Evolutionary conservation across 2,113 vertebrate species (phyloP), one percentile per base, ranked within the genome.

Genomic region (Pygoscelis adeliae): DNA sequence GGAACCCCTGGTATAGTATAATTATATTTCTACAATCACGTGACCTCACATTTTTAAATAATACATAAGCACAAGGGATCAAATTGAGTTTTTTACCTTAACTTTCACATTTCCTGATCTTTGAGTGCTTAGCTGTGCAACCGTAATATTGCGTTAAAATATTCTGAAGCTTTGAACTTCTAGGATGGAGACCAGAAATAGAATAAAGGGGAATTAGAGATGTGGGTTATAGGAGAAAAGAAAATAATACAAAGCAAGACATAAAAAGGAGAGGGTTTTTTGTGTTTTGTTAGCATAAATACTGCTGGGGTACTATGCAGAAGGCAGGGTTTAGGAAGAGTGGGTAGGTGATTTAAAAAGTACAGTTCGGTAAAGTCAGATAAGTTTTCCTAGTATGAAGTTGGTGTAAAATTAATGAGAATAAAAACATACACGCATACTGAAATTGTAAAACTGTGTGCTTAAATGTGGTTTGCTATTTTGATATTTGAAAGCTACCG

Each of bases 1-100:
- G 96, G 97, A 95, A 96, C 93, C 96, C 96, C 92, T 96, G 96
- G 92, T 93, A 94, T 91, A 95, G 93, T 95, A 88, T 96, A 55
- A 96, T 93, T 92, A 84, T 96, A 94, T 94, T 97, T 94, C 81
- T 96, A 87, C 40, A 32, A 74, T 96, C 89, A 94, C 46, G 6
- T 82, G 93, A 89, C 84, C 71, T 91, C 84, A 83, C 86, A 50
- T 47, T 94, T 91, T 94, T 55, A 88, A 91, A 58, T 94, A 73
- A 87, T 70, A 83, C 47, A 22, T 85, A 86, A 95, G 81, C 79
- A 73, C 55, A 66, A 86, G 89, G 63, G 67, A 93, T 83, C 73
- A 72, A 76, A 73, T 36, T 21, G 69, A 69, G 23, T 52, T 94
- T 80, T 90, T 69, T 34, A 67, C 92, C 49, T 89, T 93, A 92